phyloP scores from a whole-genome alignment of 2,888 invertebrate genomes.

The Drosophila lutescens region DNA sequence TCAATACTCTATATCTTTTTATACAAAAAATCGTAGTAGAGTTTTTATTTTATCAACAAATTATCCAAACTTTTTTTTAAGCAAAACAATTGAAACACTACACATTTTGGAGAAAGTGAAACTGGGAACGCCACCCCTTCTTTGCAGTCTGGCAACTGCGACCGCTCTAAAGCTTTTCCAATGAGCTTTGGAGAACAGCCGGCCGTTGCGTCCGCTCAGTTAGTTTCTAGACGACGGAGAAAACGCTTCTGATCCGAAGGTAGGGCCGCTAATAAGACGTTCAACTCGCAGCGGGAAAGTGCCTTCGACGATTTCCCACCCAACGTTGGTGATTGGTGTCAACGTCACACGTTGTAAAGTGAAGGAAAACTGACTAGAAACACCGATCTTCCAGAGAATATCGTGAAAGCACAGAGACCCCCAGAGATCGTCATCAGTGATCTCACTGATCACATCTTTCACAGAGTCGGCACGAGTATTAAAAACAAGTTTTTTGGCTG shows the following conservation, averaged over 20 bases:
- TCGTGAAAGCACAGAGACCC: not conserved
- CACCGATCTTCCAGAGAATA: slow-evolving; percentile 6
- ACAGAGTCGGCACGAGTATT: not conserved
- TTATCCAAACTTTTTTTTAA: no score
- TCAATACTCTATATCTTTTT: no score
- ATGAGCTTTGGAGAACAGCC: slow-evolving; percentile 4
- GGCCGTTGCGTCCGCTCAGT: slow-evolving; percentile 3
- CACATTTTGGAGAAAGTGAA: not conserved
- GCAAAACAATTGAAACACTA: not conserved
- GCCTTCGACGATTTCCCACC: not conserved
- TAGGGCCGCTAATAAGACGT: slow-evolving; percentile 11
- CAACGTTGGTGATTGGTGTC: not conserved
- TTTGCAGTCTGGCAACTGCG: not conserved
- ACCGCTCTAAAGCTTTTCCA: not conserved
- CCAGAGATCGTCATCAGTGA: slow-evolving; percentile 3
- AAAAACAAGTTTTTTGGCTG: slow-evolving; percentile 27
- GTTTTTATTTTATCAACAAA: no score
- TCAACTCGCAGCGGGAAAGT: slow-evolving; percentile 12
- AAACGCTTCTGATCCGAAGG: slow-evolving; percentile 9
- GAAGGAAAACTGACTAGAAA: slow-evolving; percentile 2
- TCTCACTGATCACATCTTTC: slow-evolving; percentile 1
- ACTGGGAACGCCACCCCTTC: not conserved
- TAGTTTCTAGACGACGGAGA: slow-evolving; percentile 4
- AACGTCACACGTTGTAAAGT: slow-evolving; percentile 4
- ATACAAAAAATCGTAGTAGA: not conserved